Evolutionary conservation across 2,888 invertebrate genomes (phyloP), one percentile per base, ranked within the genome.

Genomic region (Zygaena filipendulae): DNA sequence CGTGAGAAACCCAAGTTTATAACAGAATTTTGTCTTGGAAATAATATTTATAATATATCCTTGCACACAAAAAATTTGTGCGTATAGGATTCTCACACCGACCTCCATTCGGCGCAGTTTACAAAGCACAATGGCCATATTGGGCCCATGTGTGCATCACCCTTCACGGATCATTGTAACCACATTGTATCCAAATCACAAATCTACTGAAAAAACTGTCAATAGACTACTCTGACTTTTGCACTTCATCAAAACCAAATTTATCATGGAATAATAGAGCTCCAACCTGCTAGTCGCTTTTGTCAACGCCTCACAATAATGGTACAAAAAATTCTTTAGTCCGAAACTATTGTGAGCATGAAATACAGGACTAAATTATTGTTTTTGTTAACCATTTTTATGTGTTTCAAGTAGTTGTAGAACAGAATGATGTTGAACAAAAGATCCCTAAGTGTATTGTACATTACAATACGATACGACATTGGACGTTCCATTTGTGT

Each of bases 211-310:
- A 66, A 63, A 67, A 59, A 56, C 56, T 57, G 60, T 58, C 63
- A 68, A 69, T 58, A 51, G 55, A 52, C 51, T 50, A 49, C 57
- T 43, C 53, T 61, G 69, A 71, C 74, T 75, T 63, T 74, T 74
- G 69, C 74, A 79, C 72, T 79, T 77, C 77, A 79, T 77, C 77
- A 79, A 77, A 77, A 56, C 63, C 64, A 63, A 54, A 77, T 77
- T 75, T 75, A 72, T 58, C 55, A 47, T 47, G 33, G 48, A 56
- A 74, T 67, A 71, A 71, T 71, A 42, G 53, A 52, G 53, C 51
- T 49, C 47, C 53, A 66, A 74, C 74, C 71, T 71, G 70, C 56
- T 57, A 47, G 49, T 33, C 36, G 47, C 52, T n/a, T 52, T 56
- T 69, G 66, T 62, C 57, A 39, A 35, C 23, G 22, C 5, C 23